Evolutionary conservation across 2,797 vertebrate species (phyloP).

Genomic region (Dallia pectoralis): DNA sequence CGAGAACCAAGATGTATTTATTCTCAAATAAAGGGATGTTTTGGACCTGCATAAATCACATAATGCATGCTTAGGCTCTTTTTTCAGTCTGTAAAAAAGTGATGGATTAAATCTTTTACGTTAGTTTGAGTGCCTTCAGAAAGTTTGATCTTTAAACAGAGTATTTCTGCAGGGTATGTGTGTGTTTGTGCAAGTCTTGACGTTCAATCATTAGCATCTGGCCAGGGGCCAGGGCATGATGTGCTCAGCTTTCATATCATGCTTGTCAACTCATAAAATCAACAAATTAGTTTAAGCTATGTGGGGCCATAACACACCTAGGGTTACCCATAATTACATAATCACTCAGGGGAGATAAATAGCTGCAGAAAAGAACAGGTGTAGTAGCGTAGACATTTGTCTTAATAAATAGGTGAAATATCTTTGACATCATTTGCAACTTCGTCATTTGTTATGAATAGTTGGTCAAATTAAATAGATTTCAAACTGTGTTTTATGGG

Average conservation of each 20-base stretch:
- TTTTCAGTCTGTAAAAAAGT: neutral
- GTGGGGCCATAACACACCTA: conserved; percentile 38
- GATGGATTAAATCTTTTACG: neutral
- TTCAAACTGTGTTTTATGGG: neutral
- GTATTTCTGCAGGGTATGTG: conserved; percentile 12
- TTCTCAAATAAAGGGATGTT: neutral
- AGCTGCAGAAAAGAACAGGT: conserved; percentile 34
- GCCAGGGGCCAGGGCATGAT: conserved; percentile 59
- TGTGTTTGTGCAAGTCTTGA: conserved; percentile 43
- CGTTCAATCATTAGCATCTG: conserved; percentile 61
- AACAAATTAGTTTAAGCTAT: conserved; percentile 62
- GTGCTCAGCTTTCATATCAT: conserved; percentile 64
- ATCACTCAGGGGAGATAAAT: conserved; percentile 38
- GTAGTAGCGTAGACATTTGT: conserved; percentile 10
- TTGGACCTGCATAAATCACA: neutral
- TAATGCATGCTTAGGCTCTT: neutral
- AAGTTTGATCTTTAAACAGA: neutral
- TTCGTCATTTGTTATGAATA: neutral
- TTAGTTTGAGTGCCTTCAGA: neutral
- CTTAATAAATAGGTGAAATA: neutral
- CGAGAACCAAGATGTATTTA: neutral
- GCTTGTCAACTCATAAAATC: conserved; percentile 67
- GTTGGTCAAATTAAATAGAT: neutral
- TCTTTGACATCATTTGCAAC: neutral
- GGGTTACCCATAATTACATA: conserved; percentile 27